Evolutionary conservation across 2,797 vertebrate species (phyloP).

Genomic region (Mormyrops attenuatus): DNA sequence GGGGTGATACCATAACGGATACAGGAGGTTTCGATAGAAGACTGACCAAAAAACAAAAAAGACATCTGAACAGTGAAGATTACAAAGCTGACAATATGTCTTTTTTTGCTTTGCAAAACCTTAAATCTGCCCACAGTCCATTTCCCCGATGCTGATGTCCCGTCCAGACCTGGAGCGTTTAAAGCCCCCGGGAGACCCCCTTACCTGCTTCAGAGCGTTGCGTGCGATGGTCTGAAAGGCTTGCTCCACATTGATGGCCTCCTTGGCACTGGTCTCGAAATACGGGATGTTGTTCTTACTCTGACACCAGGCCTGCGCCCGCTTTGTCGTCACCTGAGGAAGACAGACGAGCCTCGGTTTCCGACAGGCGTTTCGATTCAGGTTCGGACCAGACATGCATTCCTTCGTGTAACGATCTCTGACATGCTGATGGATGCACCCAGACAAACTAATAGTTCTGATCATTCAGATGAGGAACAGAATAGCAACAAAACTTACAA

Average conservation of each 20-base stretch:
- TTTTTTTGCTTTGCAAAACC: neutral
- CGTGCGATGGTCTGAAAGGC: conserved; percentile 99
- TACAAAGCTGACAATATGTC: neutral
- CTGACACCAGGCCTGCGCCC: conserved; percentile 98
- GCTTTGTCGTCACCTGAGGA: conserved; percentile 89
- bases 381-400: neutral
- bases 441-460: neutral
- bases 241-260: conserved; percentile 98
- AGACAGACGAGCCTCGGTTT: conserved; percentile 4
- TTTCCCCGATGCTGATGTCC: neutral
- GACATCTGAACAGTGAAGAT: neutral
- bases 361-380: neutral
- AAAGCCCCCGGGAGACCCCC: neutral
- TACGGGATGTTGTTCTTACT: conserved; percentile 99
- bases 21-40: neutral
- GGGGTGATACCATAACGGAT: neutral
- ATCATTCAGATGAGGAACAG: neutral
- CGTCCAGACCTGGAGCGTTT: neutral
- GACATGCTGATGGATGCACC: neutral
- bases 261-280: conserved; percentile 98
- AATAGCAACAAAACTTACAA: neutral
- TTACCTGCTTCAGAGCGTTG: conserved; percentile 98
- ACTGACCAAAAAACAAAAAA: neutral
- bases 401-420: too few relatives aligned
- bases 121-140: neutral